Base-by-base conservation (phyloP, 2,888 invertebrate genomes). In the Amblyjoppa fuscipennis region DNA sequence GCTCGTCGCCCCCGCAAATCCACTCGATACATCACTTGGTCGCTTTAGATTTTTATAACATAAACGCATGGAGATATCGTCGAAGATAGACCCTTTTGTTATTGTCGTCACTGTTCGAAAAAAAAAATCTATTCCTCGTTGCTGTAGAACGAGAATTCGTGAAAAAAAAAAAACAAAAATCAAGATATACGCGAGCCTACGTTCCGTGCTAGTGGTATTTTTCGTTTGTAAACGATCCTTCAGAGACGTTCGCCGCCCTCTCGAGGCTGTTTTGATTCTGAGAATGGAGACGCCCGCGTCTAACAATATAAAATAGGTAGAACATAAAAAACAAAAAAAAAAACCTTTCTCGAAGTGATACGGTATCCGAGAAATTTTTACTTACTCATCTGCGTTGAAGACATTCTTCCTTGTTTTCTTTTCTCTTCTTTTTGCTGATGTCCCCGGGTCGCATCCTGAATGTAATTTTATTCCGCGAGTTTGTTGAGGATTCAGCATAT, bases 51-150 rank as follows among this genome's bases (percentile, higher is more conserved):
- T 83, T 71, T 74, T 25, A 73, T 38, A 68, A 78, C 45, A 71
- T 64, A 66, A 34, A 25, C 64, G 38, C 59, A 28, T 78, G 61
- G 61, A 28, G 59, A 64, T 76, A 34, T 64, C 74, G 70, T 84
- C 73, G 66, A 75, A 89, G 90, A 90, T 90, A 87, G 92, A 91
- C 91, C 91, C 91, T 91, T 92, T 92, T 91, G 91, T 89, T 70
- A 73, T 45, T 91, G 88, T 85, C 87, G 85, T 88, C 89, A 90
- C 89, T 90, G 89, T 88, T 20, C 41, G n/a, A 75, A 34, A 64
- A 73, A 41, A 79, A 59, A 75, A 73, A 53, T 61, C 66, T 74
- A 69, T 81, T 28, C 25, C 77, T 78, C 77, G 69, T 66, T 68
- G 74, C 75, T 70, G 66, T 66, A 76, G 61, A 68, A 81, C 56